phyloP scores from a whole-genome alignment of 2,113 vertebrate genomes.

The Strix uralensis region DNA sequence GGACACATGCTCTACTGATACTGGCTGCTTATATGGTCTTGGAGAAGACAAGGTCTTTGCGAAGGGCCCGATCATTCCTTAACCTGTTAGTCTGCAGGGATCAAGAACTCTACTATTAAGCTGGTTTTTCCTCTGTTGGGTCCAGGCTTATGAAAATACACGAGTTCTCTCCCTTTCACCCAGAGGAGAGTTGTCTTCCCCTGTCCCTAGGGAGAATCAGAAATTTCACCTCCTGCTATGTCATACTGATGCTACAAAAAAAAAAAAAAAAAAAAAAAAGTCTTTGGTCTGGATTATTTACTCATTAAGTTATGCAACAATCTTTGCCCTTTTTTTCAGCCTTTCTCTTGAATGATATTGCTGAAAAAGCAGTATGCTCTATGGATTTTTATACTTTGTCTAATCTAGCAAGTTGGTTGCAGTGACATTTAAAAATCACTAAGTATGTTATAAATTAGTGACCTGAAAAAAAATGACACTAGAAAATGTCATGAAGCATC shows the following conservation, averaged over 20 bases:
- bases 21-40: neutral
- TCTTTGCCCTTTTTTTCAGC: neutral
- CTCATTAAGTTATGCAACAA: neutral
- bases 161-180: neutral
- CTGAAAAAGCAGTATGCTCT: neutral
- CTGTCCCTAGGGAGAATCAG: neutral
- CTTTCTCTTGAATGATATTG: neutral
- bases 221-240: neutral
- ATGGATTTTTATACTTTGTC: neutral
- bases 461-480: neutral
- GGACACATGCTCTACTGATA: neutral
- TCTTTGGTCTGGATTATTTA: neutral
- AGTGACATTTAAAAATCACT: constrained; percentile 44
- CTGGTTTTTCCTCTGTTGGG: neutral
- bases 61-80: neutral
- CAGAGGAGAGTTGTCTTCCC: neutral
- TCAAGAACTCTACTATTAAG: neutral
- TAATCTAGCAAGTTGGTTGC: neutral
- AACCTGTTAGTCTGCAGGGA: neutral
- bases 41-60: neutral
- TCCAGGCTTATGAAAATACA: neutral
- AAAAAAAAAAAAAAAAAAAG: too few relatives aligned
- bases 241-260: neutral
- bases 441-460: constrained; percentile 37
- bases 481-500: constrained; percentile 31